Evolutionary conservation across 2,797 vertebrate species (phyloP).

Genomic region (Anabacerthia variegaticeps): DNA sequence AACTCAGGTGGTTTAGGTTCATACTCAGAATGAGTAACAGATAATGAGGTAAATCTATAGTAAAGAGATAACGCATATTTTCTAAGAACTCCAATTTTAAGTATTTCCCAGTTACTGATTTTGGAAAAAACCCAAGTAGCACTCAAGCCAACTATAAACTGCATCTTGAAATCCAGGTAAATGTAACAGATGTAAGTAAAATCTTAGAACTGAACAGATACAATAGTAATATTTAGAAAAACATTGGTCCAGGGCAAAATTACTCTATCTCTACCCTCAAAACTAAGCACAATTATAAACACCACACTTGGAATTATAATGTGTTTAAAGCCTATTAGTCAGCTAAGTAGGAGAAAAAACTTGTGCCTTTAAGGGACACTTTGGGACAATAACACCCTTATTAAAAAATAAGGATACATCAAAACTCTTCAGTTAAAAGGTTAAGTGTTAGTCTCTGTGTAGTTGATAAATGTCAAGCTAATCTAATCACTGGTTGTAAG

Average conservation of each 20-base stretch:
- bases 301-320: not conserved
- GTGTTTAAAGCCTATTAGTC: not conserved
- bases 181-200: not conserved
- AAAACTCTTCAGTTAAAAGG: slow-evolving; percentile 76
- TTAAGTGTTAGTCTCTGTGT: slow-evolving; percentile 77
- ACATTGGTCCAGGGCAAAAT: not conserved
- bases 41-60: not conserved
- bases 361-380: slow-evolving; percentile 25
- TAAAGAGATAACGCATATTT: not conserved
- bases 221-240: not conserved
- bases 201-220: not conserved
- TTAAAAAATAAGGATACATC: slow-evolving; percentile 68
- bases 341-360: slow-evolving; percentile 30
- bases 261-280: not conserved
- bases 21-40: not conserved
- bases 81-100: not conserved
- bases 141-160: not conserved
- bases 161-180: not conserved
- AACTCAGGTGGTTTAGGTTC: not conserved
- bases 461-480: slow-evolving; percentile 78
- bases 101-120: not conserved
- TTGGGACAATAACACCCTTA: slow-evolving; percentile 25
- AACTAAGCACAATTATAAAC: not conserved
- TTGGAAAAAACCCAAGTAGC: not conserved
- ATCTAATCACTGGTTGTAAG: slow-evolving; percentile 76